These are phyloP conservation scores for Azorinus chamasolen DNA, from an alignment of 2,888 invertebrate species.

Conservation along the genomic window DNA sequence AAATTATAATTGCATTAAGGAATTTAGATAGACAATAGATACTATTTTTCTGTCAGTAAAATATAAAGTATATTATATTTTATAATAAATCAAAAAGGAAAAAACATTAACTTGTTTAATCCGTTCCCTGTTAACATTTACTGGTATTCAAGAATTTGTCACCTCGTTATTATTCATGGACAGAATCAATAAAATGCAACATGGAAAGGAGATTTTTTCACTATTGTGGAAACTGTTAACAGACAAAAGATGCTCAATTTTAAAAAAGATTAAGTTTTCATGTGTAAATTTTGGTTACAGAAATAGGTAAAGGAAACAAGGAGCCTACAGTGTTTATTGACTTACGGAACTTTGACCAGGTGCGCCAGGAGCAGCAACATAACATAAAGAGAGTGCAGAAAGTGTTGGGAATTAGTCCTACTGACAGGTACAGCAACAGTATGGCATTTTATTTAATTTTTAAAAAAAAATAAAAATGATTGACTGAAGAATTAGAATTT, in stretches of 20 bases:
- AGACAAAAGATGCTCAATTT: background rate
- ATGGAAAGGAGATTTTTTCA: too few relatives aligned
- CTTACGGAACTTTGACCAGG: slow-evolving; percentile 80
- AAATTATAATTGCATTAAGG: too few relatives aligned
- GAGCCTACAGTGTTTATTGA: slow-evolving; percentile 81
- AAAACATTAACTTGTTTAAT: too few relatives aligned
- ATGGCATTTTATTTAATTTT: background rate
- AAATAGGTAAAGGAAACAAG: slow-evolving; percentile 64
- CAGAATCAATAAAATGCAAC: too few relatives aligned
- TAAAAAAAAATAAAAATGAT: background rate
- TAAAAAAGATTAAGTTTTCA: background rate
- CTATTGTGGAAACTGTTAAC: too few relatives aligned
- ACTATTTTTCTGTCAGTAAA: too few relatives aligned
- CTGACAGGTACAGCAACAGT: slow-evolving; percentile 32
- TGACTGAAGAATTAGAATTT: background rate
- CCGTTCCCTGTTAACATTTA: too few relatives aligned
- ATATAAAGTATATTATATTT: too few relatives aligned
- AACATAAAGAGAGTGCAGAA: slow-evolving; percentile 79
- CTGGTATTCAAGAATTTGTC: too few relatives aligned
- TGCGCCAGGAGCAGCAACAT: slow-evolving; percentile 75
- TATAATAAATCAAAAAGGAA: too few relatives aligned
- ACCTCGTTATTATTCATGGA: too few relatives aligned
- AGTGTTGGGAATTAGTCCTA: slow-evolving; percentile 72
- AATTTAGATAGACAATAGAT: too few relatives aligned
- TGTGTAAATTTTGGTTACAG: slow-evolving; percentile 19